Conservation (phyloP, 2,113 vertebrate genomes). For the Zapus hudsonius region DNA sequence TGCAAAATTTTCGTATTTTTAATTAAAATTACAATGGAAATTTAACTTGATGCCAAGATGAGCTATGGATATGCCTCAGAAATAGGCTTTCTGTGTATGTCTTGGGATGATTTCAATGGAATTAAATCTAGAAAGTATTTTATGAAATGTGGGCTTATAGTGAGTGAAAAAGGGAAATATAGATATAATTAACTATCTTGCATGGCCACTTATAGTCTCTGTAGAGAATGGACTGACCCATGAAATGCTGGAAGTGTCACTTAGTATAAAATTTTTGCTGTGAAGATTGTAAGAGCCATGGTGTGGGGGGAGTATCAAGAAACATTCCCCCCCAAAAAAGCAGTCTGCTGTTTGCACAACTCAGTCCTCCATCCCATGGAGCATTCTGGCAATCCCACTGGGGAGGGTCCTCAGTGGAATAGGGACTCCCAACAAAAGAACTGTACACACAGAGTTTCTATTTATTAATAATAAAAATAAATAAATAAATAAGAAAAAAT, state of each 20-base stretch:
- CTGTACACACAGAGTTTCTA: too few species aligned
- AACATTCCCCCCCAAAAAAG: too few species aligned
- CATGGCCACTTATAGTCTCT: background rate
- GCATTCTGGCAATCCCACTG: too few species aligned
- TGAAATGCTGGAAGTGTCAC: background rate
- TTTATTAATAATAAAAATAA: too few species aligned
- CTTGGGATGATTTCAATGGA: constrained; percentile 6
- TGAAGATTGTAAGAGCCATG: too few species aligned
- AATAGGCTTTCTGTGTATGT: background rate
- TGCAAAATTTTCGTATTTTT: background rate
- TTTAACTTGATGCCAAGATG: background rate
- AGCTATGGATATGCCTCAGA: background rate
- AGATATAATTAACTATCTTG: background rate
- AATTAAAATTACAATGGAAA: constrained; percentile 35
- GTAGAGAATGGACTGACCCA: background rate
- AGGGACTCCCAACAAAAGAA: too few species aligned
- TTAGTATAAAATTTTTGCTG: background rate
- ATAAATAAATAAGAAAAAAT: too few species aligned
- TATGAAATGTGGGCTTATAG: background rate
- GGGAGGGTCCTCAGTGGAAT: too few species aligned
- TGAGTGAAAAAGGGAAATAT: background rate
- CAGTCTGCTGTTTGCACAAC: too few species aligned
- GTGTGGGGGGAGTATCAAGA: too few species aligned
- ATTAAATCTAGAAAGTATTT: constrained; percentile 19
- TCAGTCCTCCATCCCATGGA: too few species aligned